A percentile compares a stretch with the other conserved stretches of the same genome.
Conservation (phyloP, 2,113 vertebrate genomes). For the Salvelinus namaycush region DNA sequence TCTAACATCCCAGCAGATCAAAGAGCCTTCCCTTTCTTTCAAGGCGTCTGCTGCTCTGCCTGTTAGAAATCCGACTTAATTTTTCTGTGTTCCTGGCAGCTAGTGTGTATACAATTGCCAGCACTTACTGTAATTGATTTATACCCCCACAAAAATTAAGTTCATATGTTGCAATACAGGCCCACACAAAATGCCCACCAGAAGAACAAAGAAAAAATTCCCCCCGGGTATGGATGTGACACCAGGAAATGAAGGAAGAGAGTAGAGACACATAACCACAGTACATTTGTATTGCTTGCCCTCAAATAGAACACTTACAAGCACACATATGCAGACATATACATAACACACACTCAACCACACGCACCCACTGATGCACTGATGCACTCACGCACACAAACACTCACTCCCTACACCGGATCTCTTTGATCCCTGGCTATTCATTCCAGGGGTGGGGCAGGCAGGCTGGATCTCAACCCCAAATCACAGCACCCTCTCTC, state of each 20-base stretch:
- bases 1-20: conserved; percentile 36
- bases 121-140: conserved; percentile 5
- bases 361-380: too few species aligned
- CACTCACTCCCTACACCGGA: not conserved
- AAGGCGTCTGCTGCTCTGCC: not conserved
- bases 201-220: not conserved
- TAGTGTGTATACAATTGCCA: conserved; percentile 7
- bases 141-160: not conserved
- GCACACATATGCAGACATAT: not conserved
- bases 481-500: conserved; percentile 32
- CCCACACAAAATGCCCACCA: not conserved
- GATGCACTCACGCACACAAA: too few species aligned
- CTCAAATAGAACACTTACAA: not conserved
- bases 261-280: not conserved
- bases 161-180: not conserved
- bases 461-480: conserved; percentile 15
- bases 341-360: not conserved
- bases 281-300: not conserved
- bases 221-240: too few species aligned
- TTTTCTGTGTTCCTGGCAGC: conserved; percentile 12
- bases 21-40: conserved; percentile 25
- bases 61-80: conserved; percentile 20
- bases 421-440: conserved; percentile 15
- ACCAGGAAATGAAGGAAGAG: not conserved
- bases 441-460: conserved; percentile 9